Base-by-base conservation (phyloP, 2,888 invertebrate genomes). In the Drosophila kanekoi region DNA sequence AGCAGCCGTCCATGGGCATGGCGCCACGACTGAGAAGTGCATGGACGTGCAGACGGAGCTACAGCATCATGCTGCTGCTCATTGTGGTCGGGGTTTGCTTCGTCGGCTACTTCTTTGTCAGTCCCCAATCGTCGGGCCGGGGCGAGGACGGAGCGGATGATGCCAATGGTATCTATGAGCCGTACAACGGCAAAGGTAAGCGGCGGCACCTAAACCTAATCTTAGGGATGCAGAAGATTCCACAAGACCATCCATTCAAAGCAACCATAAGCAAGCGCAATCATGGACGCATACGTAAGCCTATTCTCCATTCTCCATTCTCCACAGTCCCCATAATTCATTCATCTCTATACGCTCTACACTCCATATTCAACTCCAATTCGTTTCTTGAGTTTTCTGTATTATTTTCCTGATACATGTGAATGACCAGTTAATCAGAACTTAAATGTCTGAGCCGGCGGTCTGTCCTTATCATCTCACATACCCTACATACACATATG, bases 101-200 rank as follows among this genome's bases (percentile, higher is more conserved):
- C 49, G 54, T 82, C 8, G 28, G 28, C 52, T 82, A 82, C 64
- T 64, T 82, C 33, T 60, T 67, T 52, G 57, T 85, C 20, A 59
- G 65, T 51, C 52, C 63, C 5, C 80, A 72, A 54, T 47, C 65
- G 14, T 41, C 70, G 54, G 76, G 72, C 37, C 60, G 63, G 54
- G 74, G 79, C 40, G 38, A 33, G n/a, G 58, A 18, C 11, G n/a
- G 2, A 28, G 28, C 28, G 1, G 44, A 49, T 18, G 68, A 71
- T 54, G 51, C 45, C 23, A 66, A 60, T 8, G 63, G 60, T 20
- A 66, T 61, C 20, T 67, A 64, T 33, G 79, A 51, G 6, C 58
- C 64, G 10, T 71, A 72, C 37, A 70, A 48, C 20, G 68, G 75
- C 43, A 35, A 72, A 76, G 81, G 81, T 81, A 87, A 87, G 81